Base-by-base conservation (phyloP, 2,888 invertebrate species). In the Netelia melanura region DNA sequence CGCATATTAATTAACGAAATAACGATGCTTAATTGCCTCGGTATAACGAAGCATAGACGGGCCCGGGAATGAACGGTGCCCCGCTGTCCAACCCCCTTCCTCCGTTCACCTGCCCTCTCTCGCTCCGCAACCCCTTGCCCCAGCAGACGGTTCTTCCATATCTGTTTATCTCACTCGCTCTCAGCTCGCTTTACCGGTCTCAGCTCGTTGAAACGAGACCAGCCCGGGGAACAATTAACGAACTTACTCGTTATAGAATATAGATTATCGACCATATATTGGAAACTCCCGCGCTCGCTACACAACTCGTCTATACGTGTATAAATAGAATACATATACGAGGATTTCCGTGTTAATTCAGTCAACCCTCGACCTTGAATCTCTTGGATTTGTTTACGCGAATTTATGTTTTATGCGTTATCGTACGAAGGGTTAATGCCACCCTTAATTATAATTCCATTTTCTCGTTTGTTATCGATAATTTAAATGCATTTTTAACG, bases 21-120 rank as follows among this genome's bases (percentile, higher is more conserved):
- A 84, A 84, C 84, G 84, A 84, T 80, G 84, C 84, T 84, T 84
- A 80, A 84, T 84, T 84, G 84, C 84, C 80, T 80, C 84, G 68
- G 71, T 84, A 84, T 84, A 84, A 84, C 84, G 84, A 84, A 72
- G 84, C 84, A 71, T 71, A 80, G 76, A 71, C 30, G 23, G 25
- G 52, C 14, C 65, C 54, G 71, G 76, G 64, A 76, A 67, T 80
- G 76, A 80, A 75, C 43, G 75, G 10, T 56, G 70, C 21, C 48
- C 17, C 43, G 30, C 65, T 76, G 25, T 64, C 64, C 54, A n/a
- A 54, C 52, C 38, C 68, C 52, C 61, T 25, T n/a, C 17, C 14
- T n/a, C n/a, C n/a, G 10, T 17, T 9, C n/a, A 14, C 17, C 0
- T 30, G 44, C 54, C 44, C 48, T 11, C 44, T 48, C 3, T 30